Base-by-base conservation (phyloP, 1,140 invertebrate species). In the Drosophila ogumai region DNA sequence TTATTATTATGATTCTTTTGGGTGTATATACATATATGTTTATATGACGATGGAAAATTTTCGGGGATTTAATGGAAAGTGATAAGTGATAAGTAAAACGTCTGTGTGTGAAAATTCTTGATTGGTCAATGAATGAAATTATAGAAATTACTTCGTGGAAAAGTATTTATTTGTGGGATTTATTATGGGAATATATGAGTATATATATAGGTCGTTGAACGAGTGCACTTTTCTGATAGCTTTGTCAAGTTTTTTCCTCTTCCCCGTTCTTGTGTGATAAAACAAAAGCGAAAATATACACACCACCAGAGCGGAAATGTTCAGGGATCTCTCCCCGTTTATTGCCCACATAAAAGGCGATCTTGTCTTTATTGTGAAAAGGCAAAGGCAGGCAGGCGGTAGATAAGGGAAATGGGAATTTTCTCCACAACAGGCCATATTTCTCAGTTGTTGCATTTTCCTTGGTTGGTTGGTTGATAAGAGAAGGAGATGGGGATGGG, bases 371-470 rank as follows among this genome's bases (percentile, higher is more conserved):
- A 61, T 61, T 43, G 40, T 66, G 22, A 25, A 44, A 36, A 65
- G 17, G n/a, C 25, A 44, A 36, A 65, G 17, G n/a, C 25, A 43
- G 40, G 15, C 58, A 2, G n/a, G n/a, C n/a, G n/a, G n/a, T 13
- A 52, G 66, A 69, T 69, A 69, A 69, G 44, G 34, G 12, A 66
- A 69, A 52, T 47, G 38, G 66, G 63, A 69, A 67, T 69, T 38
- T 69, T 69, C 66, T 60, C 69, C 22, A 72, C 17, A 74, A 74
- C 72, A 75, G 69, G 58, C 69, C 72, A 75, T 47, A 74, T 36
- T 72, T 46, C 6, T 67, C 46, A 73, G 66, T 82, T 76, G 76
- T 75, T 79, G 66, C 46, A 40, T 52, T 71, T 56, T 54, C 52
- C 28, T 50, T 32, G 28, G 22, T 36, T 32, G 12, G n/a, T 60